These are phyloP conservation scores for Atethmia centrago DNA, from an alignment of 2,888 invertebrate genomes.

Conservation along the genomic window DNA sequence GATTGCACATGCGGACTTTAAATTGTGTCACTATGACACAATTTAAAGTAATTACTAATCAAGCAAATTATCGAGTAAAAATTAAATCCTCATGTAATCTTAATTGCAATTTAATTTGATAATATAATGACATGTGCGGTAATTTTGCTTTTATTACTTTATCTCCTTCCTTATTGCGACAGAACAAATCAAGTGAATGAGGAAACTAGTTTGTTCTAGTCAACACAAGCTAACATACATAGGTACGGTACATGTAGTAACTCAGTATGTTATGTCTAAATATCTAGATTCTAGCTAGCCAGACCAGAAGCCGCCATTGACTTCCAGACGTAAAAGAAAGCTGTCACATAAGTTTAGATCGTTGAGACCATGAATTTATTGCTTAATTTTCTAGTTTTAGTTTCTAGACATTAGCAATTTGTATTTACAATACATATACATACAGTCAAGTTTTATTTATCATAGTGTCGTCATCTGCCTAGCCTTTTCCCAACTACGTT, in stretches of 20 bases:
- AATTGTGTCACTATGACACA: conserved; percentile 9
- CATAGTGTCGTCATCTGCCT: too few relatives aligned
- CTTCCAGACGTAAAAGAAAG: conserved; percentile 54
- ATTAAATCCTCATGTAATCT: conserved; percentile 2
- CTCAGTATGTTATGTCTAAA: conserved; percentile 13
- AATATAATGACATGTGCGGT: conserved; percentile 29
- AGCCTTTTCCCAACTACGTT: too few relatives aligned
- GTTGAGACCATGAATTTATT: conserved; percentile 42
- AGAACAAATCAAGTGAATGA: conserved; percentile 31
- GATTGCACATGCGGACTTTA: background rate
- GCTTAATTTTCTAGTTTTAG: conserved; percentile 28
- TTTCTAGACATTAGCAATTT: conserved; percentile 31
- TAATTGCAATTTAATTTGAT: conserved; percentile 31
- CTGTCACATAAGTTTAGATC: conserved; percentile 49
- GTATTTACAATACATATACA: conserved; percentile 13
- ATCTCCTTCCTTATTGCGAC: conserved; percentile 51
- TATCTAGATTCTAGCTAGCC: conserved; percentile 11
- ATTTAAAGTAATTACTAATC: conserved; percentile 5
- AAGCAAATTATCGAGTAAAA: background rate
- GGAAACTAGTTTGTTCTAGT: conserved; percentile 45
- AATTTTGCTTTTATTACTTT: conserved; percentile 36
- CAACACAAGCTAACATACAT: background rate
- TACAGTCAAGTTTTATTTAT: background rate
- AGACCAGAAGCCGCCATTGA: conserved; percentile 26
- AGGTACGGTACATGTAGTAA: background rate